Evolutionary conservation across 2,113 vertebrate genomes (phyloP).

Genomic region (Muscicapa adusta): DNA sequence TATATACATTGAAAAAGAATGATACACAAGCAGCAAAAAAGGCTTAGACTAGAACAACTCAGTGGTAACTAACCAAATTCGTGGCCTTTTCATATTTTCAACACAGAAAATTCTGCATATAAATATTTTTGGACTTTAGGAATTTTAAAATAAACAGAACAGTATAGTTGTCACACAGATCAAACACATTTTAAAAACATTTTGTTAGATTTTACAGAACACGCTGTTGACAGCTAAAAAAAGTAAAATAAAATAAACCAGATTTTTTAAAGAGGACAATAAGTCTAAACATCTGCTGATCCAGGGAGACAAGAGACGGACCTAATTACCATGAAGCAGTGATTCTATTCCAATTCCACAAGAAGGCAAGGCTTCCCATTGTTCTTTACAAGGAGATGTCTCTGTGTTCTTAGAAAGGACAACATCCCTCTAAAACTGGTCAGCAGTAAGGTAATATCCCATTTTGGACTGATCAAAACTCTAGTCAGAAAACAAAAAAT

Average conservation of each 20-base stretch:
- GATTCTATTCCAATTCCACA: constrained; percentile 1
- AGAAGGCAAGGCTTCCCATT: not conserved
- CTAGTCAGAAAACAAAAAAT: not conserved
- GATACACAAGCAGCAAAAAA: constrained; percentile 70
- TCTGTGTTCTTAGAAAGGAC: not conserved
- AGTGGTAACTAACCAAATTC: constrained; percentile 68
- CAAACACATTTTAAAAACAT: constrained; percentile 52
- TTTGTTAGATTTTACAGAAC: constrained; percentile 42
- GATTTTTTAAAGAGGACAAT: not conserved
- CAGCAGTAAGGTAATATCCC: not conserved
- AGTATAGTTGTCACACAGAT: constrained; percentile 50
- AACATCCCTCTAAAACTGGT: not conserved
- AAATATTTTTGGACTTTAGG: constrained; percentile 65
- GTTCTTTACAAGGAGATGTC: not conserved
- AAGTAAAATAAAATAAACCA: constrained; percentile 23
- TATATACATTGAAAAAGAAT: constrained; percentile 67
- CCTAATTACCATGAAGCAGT: not conserved
- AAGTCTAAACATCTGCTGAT: constrained; percentile 29
- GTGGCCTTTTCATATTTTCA: constrained; percentile 47
- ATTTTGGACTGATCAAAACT: constrained; percentile 11
- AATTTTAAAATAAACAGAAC: constrained; percentile 61
- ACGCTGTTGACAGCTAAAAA: constrained; percentile 4
- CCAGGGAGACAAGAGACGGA: not conserved
- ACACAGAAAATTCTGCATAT: constrained; percentile 55
- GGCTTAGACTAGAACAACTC: constrained; percentile 69